These are phyloP conservation scores for Mantis religiosa DNA, from an alignment of 2,888 invertebrate species.

Conservation along the genomic window DNA sequence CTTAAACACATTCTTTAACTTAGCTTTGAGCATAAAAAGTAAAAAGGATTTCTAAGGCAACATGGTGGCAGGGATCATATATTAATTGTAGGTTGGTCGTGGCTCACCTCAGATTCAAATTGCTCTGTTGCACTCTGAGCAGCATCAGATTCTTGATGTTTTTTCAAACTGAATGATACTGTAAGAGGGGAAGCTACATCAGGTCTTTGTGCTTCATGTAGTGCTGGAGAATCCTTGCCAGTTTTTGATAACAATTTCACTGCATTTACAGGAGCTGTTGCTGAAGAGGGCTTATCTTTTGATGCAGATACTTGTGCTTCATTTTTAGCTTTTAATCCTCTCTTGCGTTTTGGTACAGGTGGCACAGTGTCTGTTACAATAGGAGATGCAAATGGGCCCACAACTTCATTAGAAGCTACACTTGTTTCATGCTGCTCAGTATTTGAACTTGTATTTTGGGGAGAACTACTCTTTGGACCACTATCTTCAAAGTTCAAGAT, in stretches of 20 bases:
- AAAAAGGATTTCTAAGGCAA: not conserved
- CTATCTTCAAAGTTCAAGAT: not conserved
- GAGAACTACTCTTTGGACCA: not conserved
- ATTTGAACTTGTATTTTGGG: not conserved
- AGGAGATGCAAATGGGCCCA: not conserved
- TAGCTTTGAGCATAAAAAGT: not conserved
- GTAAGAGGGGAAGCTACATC: not conserved
- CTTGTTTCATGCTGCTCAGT: not conserved
- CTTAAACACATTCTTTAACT: not conserved
- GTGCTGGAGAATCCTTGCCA: not conserved
- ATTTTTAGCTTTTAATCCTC: not conserved
- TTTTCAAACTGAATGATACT: not conserved
- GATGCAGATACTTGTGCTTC: not conserved
- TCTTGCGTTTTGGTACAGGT: not conserved
- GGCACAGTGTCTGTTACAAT: not conserved
- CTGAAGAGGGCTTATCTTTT: not conserved
- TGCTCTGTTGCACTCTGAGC: constrained; percentile 5
- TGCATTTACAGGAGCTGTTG: not conserved
- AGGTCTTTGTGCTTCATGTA: not conserved
- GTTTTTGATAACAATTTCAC: not conserved
- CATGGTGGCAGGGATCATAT: not conserved
- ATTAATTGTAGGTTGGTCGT: not conserved
- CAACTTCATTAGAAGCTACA: not conserved
- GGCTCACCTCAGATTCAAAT: constrained; percentile 10
- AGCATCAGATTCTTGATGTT: not conserved